phyloP scores from a whole-genome alignment of 2,113 vertebrate species.

The Cygnus buccinator region DNA sequence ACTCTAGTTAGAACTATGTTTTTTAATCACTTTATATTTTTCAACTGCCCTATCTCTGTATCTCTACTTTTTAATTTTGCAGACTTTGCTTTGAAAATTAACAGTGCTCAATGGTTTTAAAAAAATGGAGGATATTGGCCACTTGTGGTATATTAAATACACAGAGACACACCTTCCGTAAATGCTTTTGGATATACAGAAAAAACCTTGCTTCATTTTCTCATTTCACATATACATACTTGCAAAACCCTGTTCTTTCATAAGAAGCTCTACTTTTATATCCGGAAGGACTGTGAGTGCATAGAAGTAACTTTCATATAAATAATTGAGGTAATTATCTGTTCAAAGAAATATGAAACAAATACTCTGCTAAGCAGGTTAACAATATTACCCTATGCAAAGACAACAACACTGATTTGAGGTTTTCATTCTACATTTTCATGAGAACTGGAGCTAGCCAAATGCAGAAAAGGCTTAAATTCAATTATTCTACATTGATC shows the following conservation, averaged over 20 bases:
- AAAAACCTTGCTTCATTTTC: background rate
- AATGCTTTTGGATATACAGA: background rate
- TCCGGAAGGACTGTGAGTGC: background rate
- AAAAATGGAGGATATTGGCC: slow-evolving; percentile 34
- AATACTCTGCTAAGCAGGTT: slow-evolving; percentile 36
- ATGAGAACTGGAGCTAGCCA: background rate
- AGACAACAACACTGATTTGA: background rate
- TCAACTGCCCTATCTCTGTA: slow-evolving; percentile 63
- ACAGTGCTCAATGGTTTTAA: slow-evolving; percentile 43
- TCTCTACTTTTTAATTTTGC: slow-evolving; percentile 60
- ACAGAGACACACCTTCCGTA: slow-evolving; percentile 13
- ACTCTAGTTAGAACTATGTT: slow-evolving; percentile 79
- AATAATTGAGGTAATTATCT: slow-evolving; percentile 29
- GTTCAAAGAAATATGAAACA: slow-evolving; percentile 40
- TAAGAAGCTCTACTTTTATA: background rate
- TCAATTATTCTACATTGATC: slow-evolving; percentile 3
- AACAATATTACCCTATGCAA: background rate
- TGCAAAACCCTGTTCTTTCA: background rate
- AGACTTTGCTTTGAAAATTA: slow-evolving; percentile 72
- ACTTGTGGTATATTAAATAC: slow-evolving; percentile 9
- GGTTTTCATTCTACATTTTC: background rate
- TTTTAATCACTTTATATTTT: slow-evolving; percentile 84
- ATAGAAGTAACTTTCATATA: background rate
- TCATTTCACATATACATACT: slow-evolving; percentile 3
- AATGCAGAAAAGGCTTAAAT: slow-evolving; percentile 28